phyloP scores from a whole-genome alignment of 2,797 vertebrate species.

The Schizopygopsis malacanthus region DNA sequence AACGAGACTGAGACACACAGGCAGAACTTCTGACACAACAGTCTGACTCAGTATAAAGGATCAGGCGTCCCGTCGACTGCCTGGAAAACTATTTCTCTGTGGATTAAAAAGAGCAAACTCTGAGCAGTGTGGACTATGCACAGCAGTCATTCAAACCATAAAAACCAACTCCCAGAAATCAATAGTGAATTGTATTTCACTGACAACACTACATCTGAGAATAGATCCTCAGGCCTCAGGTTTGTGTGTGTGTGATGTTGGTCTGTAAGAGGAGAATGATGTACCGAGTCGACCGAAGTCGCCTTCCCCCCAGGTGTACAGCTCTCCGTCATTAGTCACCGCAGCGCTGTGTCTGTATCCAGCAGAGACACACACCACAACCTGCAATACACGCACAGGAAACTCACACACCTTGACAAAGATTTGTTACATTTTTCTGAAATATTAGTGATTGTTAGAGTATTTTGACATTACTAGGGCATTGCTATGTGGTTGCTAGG shows the following conservation, averaged over 20 bases:
- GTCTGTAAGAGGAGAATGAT: constrained; percentile 23
- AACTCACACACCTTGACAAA: constrained; percentile 31
- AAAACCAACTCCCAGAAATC: constrained; percentile 26
- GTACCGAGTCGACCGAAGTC: constrained; percentile 84
- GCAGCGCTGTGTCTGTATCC: constrained; percentile 86
- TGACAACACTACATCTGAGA: constrained; percentile 13
- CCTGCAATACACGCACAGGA: constrained; percentile 65
- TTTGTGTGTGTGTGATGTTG: background rate
- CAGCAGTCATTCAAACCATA: constrained; percentile 9
- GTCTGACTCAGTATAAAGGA: background rate
- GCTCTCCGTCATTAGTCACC: constrained; percentile 83
- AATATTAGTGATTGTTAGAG: background rate
- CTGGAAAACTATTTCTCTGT: background rate
- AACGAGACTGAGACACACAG: background rate
- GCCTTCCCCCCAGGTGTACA: constrained; percentile 86
- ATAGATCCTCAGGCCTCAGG: constrained; percentile 1
- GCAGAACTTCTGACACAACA: constrained; percentile 1
- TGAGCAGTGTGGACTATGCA: background rate
- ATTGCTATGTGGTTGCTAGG: background rate
- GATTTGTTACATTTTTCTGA: background rate
- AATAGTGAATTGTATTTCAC: constrained; percentile 1
- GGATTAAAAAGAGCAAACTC: background rate
- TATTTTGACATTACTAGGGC: background rate
- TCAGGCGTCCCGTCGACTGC: background rate
- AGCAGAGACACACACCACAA: constrained; percentile 85